Conservation (phyloP, 2,113 vertebrate genomes). For the Atlantisia rogersi region DNA sequence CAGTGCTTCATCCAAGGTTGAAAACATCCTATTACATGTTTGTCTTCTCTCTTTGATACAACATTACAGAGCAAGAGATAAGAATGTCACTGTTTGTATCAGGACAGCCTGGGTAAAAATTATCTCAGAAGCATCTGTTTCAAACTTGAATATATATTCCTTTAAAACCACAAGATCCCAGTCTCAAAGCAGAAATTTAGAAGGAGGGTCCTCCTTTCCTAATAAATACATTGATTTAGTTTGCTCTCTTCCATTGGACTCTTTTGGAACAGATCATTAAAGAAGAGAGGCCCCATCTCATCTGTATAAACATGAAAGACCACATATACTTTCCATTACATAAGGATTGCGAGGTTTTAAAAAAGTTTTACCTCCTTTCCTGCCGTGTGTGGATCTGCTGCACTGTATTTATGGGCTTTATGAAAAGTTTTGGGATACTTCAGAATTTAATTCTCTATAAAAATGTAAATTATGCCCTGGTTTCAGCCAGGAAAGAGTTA, state of each 20-base stretch:
- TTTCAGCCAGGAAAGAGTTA: too few species aligned
- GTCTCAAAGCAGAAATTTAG: background rate
- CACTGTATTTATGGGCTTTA: background rate
- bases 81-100: background rate
- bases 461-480: background rate
- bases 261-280: background rate
- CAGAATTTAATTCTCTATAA: constrained; percentile 22
- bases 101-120: background rate
- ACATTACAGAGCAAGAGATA: background rate
- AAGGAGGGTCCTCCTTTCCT: background rate
- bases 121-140: background rate
- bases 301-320: background rate
- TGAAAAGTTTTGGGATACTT: background rate
- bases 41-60: background rate
- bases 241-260: background rate
- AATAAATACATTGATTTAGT: background rate
- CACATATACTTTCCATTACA: background rate
- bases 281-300: background rate
- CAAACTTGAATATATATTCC: background rate
- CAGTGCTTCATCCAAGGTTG: background rate
- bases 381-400: background rate
- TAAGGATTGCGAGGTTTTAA: background rate
- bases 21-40: background rate
- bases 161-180: background rate
- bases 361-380: background rate